Conservation (phyloP, 2,797 vertebrate genomes). For the Danio tinwini region DNA sequence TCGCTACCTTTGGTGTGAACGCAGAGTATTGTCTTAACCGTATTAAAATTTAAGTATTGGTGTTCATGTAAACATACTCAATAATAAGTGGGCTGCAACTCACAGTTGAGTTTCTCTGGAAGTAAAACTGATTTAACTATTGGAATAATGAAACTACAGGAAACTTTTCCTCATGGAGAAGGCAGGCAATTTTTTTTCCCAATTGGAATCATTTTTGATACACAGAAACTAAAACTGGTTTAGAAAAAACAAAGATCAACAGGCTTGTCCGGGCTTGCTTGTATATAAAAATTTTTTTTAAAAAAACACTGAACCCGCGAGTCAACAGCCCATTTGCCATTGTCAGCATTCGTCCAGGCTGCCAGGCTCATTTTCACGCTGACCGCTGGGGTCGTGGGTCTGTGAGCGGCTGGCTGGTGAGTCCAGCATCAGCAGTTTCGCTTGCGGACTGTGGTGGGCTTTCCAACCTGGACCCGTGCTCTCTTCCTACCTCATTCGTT, state of each 20-base stretch:
- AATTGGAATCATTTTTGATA: neutral
- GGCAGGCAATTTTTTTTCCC: neutral
- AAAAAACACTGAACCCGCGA: neutral
- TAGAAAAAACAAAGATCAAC: neutral
- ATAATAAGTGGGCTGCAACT: too few species aligned
- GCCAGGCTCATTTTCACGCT: conserved; percentile 50
- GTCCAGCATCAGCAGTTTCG: conserved; percentile 58
- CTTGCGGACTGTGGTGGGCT: conserved; percentile 60
- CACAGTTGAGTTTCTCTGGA: too few species aligned
- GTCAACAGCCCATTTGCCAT: conserved; percentile 39
- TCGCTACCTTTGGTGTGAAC: too few species aligned
- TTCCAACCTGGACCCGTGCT: conserved; percentile 47
- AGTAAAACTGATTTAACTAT: too few species aligned
- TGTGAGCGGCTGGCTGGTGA: conserved; percentile 48
- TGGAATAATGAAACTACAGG: too few species aligned
- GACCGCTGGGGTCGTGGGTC: conserved; percentile 52
- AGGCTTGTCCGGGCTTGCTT: neutral
- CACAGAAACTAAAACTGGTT: neutral
- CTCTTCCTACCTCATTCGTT: conserved; percentile 55
- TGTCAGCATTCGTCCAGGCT: conserved; percentile 35
- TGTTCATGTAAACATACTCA: too few species aligned
- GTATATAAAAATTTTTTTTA: too few species aligned
- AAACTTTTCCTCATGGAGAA: neutral
- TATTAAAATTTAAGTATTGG: too few species aligned
- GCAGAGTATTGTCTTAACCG: too few species aligned